Conservation (phyloP, 2,888 invertebrate species). For the Vanessa cardui region DNA sequence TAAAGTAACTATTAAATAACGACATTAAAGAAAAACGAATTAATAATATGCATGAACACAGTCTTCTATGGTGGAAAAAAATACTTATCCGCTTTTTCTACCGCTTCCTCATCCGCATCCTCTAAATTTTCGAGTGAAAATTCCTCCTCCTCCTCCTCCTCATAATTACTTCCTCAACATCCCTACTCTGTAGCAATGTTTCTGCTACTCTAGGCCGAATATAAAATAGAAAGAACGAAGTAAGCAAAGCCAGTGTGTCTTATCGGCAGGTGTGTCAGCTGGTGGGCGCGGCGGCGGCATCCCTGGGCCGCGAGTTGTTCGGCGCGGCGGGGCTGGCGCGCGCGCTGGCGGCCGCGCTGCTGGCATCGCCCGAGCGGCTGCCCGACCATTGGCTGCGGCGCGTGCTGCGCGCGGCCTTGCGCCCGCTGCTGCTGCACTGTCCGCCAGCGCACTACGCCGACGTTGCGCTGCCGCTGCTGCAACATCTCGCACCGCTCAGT, state of each 20-base stretch:
- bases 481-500: conserved; percentile 91
- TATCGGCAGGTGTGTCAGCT: conserved; percentile 80
- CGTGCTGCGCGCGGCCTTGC: conserved; percentile 92
- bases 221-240: no score
- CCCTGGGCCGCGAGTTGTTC: conserved; percentile 94
- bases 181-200: not conserved
- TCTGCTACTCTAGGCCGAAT: no score
- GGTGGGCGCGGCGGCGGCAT: conserved; percentile 86
- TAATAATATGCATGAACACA: no score
- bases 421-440: conserved; percentile 93
- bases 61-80: no score
- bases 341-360: conserved; percentile 87
- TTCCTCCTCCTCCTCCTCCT: no score
- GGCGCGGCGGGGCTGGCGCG: conserved; percentile 88
- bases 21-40: no score
- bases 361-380: conserved; percentile 86
- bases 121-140: no score
- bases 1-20: no score
- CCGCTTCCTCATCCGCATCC: no score
- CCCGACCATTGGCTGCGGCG: conserved; percentile 94
- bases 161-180: no score
- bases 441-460: conserved; percentile 90
- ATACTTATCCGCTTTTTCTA: no score
- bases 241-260: not conserved
- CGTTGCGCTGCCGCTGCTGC: conserved; percentile 90